These are phyloP conservation scores for Tragelaphus eurycerus DNA, from an alignment of 2,797 vertebrate species.

Conservation along the genomic window DNA sequence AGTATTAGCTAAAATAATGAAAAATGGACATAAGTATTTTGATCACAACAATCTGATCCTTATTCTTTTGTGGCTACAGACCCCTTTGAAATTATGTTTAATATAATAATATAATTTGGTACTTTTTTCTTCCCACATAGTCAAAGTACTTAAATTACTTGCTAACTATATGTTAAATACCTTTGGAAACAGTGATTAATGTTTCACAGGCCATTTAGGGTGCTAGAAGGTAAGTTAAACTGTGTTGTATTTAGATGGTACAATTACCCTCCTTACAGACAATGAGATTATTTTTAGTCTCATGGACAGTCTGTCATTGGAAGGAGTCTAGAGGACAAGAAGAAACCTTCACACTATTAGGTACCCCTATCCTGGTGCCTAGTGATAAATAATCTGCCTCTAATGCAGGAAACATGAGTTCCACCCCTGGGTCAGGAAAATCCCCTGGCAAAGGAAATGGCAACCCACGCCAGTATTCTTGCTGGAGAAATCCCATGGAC, in stretches of 20 bases:
- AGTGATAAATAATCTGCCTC: not conserved
- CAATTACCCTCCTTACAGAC: not conserved
- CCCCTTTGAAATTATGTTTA: conserved; percentile 27
- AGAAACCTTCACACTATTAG: not conserved
- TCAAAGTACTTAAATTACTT: not conserved
- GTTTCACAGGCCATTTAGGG: not conserved
- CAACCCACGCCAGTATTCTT: not conserved
- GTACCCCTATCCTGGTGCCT: not conserved
- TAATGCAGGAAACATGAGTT: not conserved
- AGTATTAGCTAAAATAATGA: not conserved
- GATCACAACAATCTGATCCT: not conserved
- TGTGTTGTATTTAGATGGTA: not conserved
- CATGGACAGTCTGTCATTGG: not conserved
- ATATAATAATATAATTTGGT: not conserved
- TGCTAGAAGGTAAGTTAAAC: not conserved
- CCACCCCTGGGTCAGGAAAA: not conserved
- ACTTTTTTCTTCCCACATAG: not conserved
- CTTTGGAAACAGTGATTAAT: conserved; percentile 4
- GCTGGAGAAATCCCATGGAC: not conserved
- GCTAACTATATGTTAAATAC: not conserved
- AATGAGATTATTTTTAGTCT: not conserved
- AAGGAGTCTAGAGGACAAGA: not conserved
- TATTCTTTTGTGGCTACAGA: not conserved
- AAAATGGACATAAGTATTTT: not conserved
- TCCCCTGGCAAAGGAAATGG: not conserved